These are phyloP conservation scores for Orcinus orca DNA, from an alignment of 2,113 vertebrate genomes.

Conservation along the genomic window DNA sequence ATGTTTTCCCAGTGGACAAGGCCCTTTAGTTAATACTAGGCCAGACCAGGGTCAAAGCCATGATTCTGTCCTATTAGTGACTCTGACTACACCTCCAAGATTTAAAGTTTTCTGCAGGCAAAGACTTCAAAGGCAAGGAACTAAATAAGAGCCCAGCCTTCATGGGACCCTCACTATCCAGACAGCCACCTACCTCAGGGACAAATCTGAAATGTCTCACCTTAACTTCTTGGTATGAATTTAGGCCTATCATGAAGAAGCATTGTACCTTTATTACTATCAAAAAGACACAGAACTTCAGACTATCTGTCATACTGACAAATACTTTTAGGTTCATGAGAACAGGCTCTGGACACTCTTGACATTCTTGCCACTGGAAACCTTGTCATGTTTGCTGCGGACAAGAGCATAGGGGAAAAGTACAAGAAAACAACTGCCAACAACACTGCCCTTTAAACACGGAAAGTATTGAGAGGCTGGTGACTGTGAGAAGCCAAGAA, in stretches of 20 bases:
- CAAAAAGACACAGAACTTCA: not conserved
- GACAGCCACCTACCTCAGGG: not conserved
- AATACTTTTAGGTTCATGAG: not conserved
- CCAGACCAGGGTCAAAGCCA: not conserved
- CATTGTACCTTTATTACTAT: accelerated
- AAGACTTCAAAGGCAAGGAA: not conserved
- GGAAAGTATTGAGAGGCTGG: not conserved
- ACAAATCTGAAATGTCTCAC: not conserved
- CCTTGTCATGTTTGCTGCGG: not conserved
- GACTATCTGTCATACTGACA: no score
- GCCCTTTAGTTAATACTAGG: not conserved
- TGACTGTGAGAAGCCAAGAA: not conserved
- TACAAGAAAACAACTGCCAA: not conserved
- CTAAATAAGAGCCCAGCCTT: not conserved
- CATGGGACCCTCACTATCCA: no score
- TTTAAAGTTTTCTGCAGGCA: not conserved
- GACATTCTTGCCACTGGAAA: not conserved
- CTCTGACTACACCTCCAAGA: not conserved
- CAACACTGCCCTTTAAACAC: not conserved
- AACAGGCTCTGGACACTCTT: not conserved
- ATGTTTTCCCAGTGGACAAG: not conserved
- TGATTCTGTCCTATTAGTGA: no score
- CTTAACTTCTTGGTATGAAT: not conserved
- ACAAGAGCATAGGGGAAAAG: not conserved
- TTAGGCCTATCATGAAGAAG: not conserved